Evolutionary conservation across 2,113 vertebrate species (phyloP).

Genomic region (Nipponia nippon): DNA sequence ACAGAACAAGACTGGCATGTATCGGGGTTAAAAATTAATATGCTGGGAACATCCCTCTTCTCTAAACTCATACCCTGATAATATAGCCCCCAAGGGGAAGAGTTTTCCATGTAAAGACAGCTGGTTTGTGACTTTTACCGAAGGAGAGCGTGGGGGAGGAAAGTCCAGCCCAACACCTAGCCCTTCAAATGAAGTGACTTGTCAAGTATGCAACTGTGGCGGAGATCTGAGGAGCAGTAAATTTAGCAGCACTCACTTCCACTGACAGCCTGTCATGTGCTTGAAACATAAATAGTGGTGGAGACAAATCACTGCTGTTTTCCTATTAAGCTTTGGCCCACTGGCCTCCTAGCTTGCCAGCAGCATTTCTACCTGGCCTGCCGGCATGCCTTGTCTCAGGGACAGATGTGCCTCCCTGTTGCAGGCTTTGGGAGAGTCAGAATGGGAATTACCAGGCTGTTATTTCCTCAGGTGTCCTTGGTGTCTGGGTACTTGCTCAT

Average conservation of each 20-base stretch:
- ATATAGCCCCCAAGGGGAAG: background rate
- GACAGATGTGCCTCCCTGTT: background rate
- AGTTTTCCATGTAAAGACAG: constrained; percentile 3
- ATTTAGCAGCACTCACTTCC: constrained; percentile 73
- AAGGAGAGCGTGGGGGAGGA: constrained; percentile 2
- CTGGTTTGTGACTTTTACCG: constrained; percentile 56
- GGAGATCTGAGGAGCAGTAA: constrained; percentile 73
- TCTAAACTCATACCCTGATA: background rate
- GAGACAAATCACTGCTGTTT: constrained; percentile 79
- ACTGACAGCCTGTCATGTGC: constrained; percentile 74
- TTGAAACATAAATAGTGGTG: constrained; percentile 77
- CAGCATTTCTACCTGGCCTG: constrained; percentile 16
- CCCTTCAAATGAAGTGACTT: constrained; percentile 78
- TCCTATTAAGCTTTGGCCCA: constrained; percentile 78
- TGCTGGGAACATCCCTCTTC: accelerated
- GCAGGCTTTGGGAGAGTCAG: background rate
- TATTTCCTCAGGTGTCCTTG: constrained; percentile 48
- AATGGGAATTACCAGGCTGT: background rate
- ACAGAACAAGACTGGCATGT: background rate
- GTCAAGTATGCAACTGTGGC: constrained; percentile 72
- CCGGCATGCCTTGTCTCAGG: background rate
- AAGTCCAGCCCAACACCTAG: constrained; percentile 35
- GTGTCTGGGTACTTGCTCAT: background rate
- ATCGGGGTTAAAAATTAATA: background rate
- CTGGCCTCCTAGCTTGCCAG: constrained; percentile 63